Percentiles rank a stretch among this genome's conserved stretches.
phyloP scores from a whole-genome alignment of 2,797 vertebrate species.

The Hippoglossus hippoglossus region DNA sequence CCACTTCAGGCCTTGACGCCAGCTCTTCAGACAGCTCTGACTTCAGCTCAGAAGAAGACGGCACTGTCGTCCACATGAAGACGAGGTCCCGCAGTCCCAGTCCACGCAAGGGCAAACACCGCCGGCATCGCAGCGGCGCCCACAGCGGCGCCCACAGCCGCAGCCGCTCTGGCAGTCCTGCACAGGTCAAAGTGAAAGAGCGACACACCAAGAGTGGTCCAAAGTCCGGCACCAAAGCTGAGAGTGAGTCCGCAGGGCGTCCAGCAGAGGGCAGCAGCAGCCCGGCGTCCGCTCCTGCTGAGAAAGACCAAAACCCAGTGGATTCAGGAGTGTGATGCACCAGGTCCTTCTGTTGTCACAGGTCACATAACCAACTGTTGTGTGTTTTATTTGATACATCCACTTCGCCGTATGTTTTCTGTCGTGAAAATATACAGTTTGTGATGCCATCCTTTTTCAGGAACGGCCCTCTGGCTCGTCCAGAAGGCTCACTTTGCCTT shows the following conservation, averaged over 20 bases:
- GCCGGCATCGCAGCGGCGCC: conserved; percentile 72
- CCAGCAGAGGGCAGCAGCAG: conserved; percentile 71
- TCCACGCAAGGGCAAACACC: conserved; percentile 83
- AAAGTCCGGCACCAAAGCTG: conserved; percentile 49
- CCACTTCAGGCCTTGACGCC: conserved; percentile 81
- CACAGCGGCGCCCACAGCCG: conserved; percentile 43
- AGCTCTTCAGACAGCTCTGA: conserved; percentile 92
- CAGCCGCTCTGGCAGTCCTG: conserved; percentile 74
- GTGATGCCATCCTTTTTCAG: conserved; percentile 73
- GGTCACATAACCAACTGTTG: conserved; percentile 60
- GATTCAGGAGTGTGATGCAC: conserved; percentile 70
- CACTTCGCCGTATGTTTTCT: conserved; percentile 65
- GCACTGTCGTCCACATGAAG: conserved; percentile 88
- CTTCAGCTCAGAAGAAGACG: conserved; percentile 93
- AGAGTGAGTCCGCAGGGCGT: conserved; percentile 27
- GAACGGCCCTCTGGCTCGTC: conserved; percentile 66
- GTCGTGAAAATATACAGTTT: conserved; percentile 56
- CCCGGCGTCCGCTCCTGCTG: conserved; percentile 21
- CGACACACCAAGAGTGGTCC: conserved; percentile 75
- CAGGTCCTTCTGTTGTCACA: conserved; percentile 57
- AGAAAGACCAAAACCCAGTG: conserved; percentile 38
- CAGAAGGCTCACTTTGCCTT: conserved; percentile 69
- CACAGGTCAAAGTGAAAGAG: conserved; percentile 81
- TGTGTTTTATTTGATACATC: conserved; percentile 71
- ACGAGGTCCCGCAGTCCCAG: conserved; percentile 91